Base-by-base conservation (phyloP, 2,113 vertebrate species). In the Daboia siamensis region DNA sequence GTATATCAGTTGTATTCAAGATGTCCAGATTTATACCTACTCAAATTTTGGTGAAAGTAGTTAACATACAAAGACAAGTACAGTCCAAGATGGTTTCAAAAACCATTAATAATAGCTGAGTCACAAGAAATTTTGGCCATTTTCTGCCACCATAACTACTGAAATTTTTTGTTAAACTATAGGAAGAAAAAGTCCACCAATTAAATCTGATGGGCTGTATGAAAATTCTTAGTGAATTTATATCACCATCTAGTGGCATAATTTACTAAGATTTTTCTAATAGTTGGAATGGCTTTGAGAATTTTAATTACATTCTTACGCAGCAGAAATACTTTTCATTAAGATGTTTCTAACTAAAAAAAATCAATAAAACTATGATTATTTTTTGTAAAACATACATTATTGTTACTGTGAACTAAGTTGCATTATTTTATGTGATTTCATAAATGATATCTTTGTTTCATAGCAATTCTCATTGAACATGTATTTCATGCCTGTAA, bases 281-380 rank as follows among this genome's bases (percentile, higher is more conserved):
- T 80, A 44, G 52, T 52, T 88, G 87, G 64, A n/a, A 86, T 54
- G 55, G 2, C 24, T 74, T 88, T 69, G 64, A 33, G 86, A 55
- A 74, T 88, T 92, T 88, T 26, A 54, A 52, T 74, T 55, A 86
- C 9, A 3, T 33, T 87, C 39, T 5, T 21, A 10, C 8, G 74
- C 86, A 91, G 69, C 88, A 89, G 91, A 84, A 89, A 87, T 0
- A 0, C 10, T 87, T 48, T 13, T 0, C 0, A 90, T 94, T 88
- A 80, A 74, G 15, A 74, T 74, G 69, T 39, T 88, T 44, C 26
- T 86, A 51, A 86, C 11, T 92, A 9, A 0, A 74, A 23, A 23
- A 44, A 54, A 7, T 69, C 59, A 29, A 64, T n/a, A 95, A 96
- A 94, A 94, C 93, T 93, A 80, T 15, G 86, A 12, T 54, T 87